phyloP scores from a whole-genome alignment of 2,113 vertebrate genomes.

The Syngnathus typhle region DNA sequence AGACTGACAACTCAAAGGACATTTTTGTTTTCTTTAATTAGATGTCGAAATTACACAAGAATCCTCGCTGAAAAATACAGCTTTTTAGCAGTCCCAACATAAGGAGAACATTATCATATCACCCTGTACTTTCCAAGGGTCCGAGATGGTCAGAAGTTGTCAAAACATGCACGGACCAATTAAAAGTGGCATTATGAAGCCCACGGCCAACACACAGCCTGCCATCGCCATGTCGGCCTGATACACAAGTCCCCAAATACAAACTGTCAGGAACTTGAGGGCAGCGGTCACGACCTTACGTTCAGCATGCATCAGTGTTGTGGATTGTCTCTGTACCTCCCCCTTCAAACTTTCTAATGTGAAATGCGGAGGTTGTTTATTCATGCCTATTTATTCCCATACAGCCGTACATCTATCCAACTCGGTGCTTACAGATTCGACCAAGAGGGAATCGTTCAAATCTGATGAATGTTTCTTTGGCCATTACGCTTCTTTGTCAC shows the following conservation, averaged over 20 bases:
- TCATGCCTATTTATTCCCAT: neutral
- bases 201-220: conserved; percentile 10
- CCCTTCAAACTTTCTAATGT: conserved; percentile 4
- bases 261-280: neutral
- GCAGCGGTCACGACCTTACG: conserved; percentile 12
- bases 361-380: conserved; percentile 1
- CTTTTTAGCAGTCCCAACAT: neutral
- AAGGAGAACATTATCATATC: neutral
- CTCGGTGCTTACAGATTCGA: conserved; percentile 2
- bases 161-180: conserved; percentile 10
- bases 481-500: conserved; percentile 31
- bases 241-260: conserved; percentile 1
- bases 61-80: neutral
- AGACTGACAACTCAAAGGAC: neutral
- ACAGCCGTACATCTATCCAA: neutral
- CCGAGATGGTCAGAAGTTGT: conserved; percentile 14
- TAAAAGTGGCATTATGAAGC: conserved; percentile 14
- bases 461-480: conserved; percentile 22
- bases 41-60: neutral
- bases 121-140: neutral
- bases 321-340: conserved; percentile 5
- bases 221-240: conserved; percentile 10
- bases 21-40: neutral
- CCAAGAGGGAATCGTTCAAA: conserved; percentile 14
- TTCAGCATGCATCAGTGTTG: conserved; percentile 1